Percentiles rank a stretch among this genome's conserved stretches.
phyloP scores from a whole-genome alignment of 1,140 invertebrate genomes.

The Lordiphosa mommai region DNA sequence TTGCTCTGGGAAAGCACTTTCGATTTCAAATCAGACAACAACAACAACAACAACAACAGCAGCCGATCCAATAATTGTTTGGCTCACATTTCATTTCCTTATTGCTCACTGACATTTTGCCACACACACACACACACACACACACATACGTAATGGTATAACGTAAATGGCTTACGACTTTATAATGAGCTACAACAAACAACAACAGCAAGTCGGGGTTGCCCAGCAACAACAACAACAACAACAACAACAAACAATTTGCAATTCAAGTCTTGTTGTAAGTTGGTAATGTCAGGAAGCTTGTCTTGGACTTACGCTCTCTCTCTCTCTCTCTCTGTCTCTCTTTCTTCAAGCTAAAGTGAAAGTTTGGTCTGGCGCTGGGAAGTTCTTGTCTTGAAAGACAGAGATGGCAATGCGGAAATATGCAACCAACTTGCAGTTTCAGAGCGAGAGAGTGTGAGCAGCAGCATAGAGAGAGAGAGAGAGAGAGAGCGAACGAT shows the following conservation, averaged over 20 bases:
- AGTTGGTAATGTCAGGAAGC: conserved; percentile 47
- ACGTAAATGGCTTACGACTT: conserved; percentile 63
- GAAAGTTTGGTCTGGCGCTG: conserved; percentile 39
- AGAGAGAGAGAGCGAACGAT: conserved; percentile 2
- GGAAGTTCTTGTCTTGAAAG: conserved; percentile 11
- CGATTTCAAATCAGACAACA: conserved; percentile 40
- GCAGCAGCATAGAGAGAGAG: neutral
- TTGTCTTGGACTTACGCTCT: conserved; percentile 23
- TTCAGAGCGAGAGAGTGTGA: neutral
- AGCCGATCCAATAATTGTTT: conserved; percentile 64
- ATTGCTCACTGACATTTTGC: conserved; percentile 76
- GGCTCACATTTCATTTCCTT: conserved; percentile 76
- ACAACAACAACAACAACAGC: conserved; percentile 8
- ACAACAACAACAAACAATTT: conserved; percentile 39
- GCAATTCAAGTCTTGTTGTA: conserved; percentile 24
- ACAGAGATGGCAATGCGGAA: conserved; percentile 44
- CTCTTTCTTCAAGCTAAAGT: conserved; percentile 24
- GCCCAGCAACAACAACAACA: conserved; percentile 5
- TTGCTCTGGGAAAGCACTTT: conserved; percentile 43
- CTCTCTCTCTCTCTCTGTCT: neutral
- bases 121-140: conserved; percentile 32
- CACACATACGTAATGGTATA: conserved; percentile 14
- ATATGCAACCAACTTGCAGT: conserved; percentile 48
- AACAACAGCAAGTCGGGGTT: conserved; percentile 4
- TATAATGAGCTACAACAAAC: conserved; percentile 49